A percentile compares a stretch with the other conserved stretches of the same genome.
phyloP scores from a whole-genome alignment of 1,140 invertebrate genomes.

The Drosophila repletoides region DNA sequence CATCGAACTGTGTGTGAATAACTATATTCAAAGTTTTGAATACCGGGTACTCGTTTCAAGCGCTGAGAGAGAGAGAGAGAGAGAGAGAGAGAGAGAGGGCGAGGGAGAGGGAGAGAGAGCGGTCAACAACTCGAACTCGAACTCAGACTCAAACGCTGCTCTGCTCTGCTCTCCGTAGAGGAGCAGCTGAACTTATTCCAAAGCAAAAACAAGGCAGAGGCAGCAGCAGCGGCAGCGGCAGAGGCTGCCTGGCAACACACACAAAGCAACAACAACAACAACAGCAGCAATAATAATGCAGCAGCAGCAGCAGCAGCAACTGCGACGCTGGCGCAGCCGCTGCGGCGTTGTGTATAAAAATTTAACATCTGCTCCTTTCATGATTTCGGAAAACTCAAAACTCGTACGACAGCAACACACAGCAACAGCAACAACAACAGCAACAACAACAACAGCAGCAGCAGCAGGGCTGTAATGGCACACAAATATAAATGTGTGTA shows the following conservation, averaged over 20 bases:
- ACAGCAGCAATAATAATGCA: slow-evolving; percentile 60
- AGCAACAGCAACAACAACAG: slow-evolving; percentile 32
- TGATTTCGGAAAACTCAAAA: slow-evolving; percentile 82
- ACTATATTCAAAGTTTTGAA: too few species aligned
- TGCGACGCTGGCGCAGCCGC: slow-evolving; percentile 18
- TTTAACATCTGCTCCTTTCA: slow-evolving; percentile 82
- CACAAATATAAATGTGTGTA: slow-evolving; percentile 57
- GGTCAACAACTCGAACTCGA: neutral
- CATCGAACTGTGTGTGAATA: too few species aligned
- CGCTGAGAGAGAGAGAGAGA: neutral
- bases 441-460: slow-evolving; percentile 35
- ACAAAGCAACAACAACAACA: slow-evolving; percentile 39
- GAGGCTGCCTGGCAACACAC: too few species aligned
- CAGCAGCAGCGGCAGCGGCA: slow-evolving; percentile 39
- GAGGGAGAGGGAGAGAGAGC: slow-evolving; percentile 15
- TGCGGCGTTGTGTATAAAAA: slow-evolving; percentile 69
- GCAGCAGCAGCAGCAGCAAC: slow-evolving; percentile 26
- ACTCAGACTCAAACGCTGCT: too few species aligned
- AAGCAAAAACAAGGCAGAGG: slow-evolving; percentile 41
- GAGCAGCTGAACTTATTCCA: too few species aligned
- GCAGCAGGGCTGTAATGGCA: slow-evolving; percentile 65
- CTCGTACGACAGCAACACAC: slow-evolving; percentile 61
- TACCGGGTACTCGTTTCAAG: too few species aligned
- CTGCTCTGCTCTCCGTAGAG: too few species aligned
- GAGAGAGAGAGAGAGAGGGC: neutral